Evolutionary conservation across 2,113 vertebrate species (phyloP), one percentile per base, ranked within the genome.

Genomic region (Urocolius indicus): DNA sequence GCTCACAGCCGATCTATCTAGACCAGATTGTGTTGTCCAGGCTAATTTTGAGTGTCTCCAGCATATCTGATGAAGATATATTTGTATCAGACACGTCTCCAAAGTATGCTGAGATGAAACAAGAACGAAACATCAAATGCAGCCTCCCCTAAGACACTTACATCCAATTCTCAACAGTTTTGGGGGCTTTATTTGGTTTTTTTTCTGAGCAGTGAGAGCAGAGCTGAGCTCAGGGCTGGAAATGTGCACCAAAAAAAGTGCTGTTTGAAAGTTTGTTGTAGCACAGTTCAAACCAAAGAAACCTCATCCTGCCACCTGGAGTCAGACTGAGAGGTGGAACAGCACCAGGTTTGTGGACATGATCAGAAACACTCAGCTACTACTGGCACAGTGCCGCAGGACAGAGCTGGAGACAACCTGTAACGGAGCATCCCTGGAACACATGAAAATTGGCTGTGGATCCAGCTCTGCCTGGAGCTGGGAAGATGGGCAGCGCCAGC

Each of bases 301-400:
- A 54, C 68, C 63, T 93, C 78, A 92, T 95, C 90, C 92, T 92
- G 87, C 82, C 92, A 94, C 57, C 68, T 97, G 96, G 96, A 97
- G 90, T 46, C 84, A 69, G 61, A 43, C 73, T 45, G 82, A 82
- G 75, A 16, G 55, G 59, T 94, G 95, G 95, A 97, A 87, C 38
- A 6, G 55, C 5, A 85, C 90, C 91, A 95, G 88, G 26, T 52
- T 58, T 59, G 83, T 17, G 83, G 82, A 91, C 93, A 84, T 86
- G 95, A 94, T 88, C 90, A 90, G 85, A 93, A 88, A 87, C 84
- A 78, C 79, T 62, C 93, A 59, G 93, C 55, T 49, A 38, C 89
- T 27, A 72, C 52, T 41, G 48, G 90, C 59, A 46, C 16, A 4
- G 49, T 13, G 75, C 83, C 52, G 45, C 0, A 0, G 86, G 59